Conservation (phyloP, 2,888 invertebrate species). For the Macrosoma leucophasiata region DNA sequence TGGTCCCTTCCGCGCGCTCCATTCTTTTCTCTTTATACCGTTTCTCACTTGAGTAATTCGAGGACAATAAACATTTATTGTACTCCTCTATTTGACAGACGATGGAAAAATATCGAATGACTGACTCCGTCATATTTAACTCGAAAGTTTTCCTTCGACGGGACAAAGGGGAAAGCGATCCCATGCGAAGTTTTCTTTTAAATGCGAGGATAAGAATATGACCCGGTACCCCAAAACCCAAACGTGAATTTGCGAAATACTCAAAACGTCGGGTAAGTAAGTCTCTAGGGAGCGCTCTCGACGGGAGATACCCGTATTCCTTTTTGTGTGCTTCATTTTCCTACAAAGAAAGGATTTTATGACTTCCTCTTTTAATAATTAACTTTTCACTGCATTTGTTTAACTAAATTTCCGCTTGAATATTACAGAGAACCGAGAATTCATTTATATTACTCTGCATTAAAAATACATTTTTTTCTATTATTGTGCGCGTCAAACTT, state of each 20-base stretch:
- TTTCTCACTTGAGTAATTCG: slow-evolving; percentile 74
- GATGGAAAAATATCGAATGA: slow-evolving; percentile 55
- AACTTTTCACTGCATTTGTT: no score
- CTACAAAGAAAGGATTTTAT: slow-evolving; percentile 51
- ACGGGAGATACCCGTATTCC: slow-evolving; percentile 49
- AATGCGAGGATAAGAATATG: slow-evolving; percentile 42
- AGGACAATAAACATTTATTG: slow-evolving; percentile 74
- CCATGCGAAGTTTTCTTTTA: slow-evolving; percentile 7
- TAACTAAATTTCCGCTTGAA: no score
- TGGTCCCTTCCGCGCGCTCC: slow-evolving; percentile 62
- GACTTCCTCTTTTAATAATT: slow-evolving; percentile 52
- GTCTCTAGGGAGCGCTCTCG: slow-evolving; percentile 38
- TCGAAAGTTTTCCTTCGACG: slow-evolving; percentile 6
- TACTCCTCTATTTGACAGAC: slow-evolving; percentile 69
- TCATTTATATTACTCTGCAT: no score
- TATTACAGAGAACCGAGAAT: no score
- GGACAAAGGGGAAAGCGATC: slow-evolving; percentile 5
- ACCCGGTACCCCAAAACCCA: slow-evolving; percentile 41
- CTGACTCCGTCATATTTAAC: slow-evolving; percentile 55
- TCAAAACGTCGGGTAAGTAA: slow-evolving; percentile 38
- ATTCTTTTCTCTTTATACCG: slow-evolving; percentile 71
- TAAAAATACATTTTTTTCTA: no score
- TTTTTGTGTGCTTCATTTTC: slow-evolving; percentile 54
- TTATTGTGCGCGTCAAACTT: no score
- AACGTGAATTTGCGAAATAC: slow-evolving; percentile 51